These are phyloP conservation scores for Lasius fuliginosus DNA, from an alignment of 2,888 invertebrate genomes.

Conservation along the genomic window DNA sequence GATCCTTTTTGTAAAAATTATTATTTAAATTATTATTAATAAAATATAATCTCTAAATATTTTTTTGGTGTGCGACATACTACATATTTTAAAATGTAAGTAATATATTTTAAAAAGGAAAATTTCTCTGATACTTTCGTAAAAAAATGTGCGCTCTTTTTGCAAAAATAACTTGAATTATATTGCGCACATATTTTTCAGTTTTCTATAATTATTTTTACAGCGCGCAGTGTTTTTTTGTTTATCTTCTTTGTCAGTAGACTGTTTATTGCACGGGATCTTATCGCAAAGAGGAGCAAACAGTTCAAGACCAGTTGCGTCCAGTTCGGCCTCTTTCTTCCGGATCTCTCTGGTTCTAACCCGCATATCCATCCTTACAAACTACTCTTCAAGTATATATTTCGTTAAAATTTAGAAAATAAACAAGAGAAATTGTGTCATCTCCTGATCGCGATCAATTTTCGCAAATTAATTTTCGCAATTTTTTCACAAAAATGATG, in stretches of 20 bases:
- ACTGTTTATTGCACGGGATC: conserved; percentile 48
- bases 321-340: conserved; percentile 61
- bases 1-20: not conserved
- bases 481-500: not conserved
- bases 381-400: not conserved
- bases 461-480: not conserved
- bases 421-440: not conserved
- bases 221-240: not conserved
- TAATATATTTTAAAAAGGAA: not conserved
- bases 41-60: not conserved
- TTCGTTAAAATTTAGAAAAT: not conserved
- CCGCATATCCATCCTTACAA: not conserved
- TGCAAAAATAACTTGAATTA: not conserved
- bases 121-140: not conserved
- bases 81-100: not conserved
- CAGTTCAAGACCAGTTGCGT: conserved; percentile 61
- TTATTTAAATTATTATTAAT: not conserved
- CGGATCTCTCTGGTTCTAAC: conserved; percentile 54
- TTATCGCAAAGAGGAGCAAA: conserved; percentile 59
- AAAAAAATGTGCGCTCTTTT: not conserved
- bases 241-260: conserved; percentile 21
- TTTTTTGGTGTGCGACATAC: not conserved
- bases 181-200: not conserved
- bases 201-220: conserved; percentile 3
- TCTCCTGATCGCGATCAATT: not conserved